Base-by-base conservation (phyloP, 92 coral and sea anemone genomes). In the Pocillopora grandis region DNA sequence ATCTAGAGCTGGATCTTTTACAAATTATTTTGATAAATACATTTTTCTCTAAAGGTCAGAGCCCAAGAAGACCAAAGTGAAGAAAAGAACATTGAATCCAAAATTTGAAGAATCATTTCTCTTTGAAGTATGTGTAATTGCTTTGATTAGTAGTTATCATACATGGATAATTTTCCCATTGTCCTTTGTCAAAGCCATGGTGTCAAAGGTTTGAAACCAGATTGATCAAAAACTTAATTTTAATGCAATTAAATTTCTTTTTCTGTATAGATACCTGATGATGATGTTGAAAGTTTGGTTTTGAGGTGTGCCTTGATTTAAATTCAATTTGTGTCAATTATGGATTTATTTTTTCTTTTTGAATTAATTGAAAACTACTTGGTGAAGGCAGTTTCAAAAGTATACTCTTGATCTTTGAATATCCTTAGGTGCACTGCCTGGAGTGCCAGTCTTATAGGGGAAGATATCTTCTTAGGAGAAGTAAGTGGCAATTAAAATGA, bases 381-480 rank as follows among this genome's bases (percentile, higher is more conserved):
- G 6, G 42, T 2, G 3, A 48, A 35, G 23, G 18, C 13, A 16
- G 15, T 6, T 18, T 14, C 12, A 49, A 18, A 2, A 37, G 13
- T 16, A 36, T 60, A 12, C 60, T 71, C 14, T 77, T 36, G 78
- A 17, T 42, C 49, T 42, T 16, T 66, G n/a, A 36, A 70, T 55
- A 37, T 37, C 65, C 61, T 12, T 57, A 90, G 94, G 81, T 93
- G 97, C 78, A 73, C 94, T 62, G 90, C 92, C 55, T 93, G 94
- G 94, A 93, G 97, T 89, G 87, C 97, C 64, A 88, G 89, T 62
- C 80, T 93, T 81, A 89, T 93, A 49, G 97, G 97, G 52, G 97
- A 93, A 79, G 97, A 93, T 88, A 80, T 93, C 21, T 93, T 93
- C 56, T 80, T 93, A 3, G 97, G 97, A 76, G 94, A 93, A 90